Conservation (phyloP, 2,113 vertebrate genomes). For the Dendropsophus ebraccatus region DNA sequence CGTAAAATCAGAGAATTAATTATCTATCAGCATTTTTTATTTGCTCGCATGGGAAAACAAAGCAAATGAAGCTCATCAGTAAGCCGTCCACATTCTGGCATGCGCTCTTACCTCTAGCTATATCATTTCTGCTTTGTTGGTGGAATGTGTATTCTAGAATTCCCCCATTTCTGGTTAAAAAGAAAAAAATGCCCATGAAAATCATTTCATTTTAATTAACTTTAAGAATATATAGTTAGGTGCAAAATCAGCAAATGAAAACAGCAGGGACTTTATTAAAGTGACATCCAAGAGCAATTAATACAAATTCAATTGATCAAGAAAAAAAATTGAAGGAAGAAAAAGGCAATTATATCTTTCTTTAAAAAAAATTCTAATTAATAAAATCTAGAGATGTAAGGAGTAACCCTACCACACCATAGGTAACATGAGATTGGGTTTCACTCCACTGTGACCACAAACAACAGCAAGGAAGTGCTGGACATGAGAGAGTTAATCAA, state of each 20-base stretch:
- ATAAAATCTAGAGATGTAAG: not conserved
- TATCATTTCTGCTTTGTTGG: not conserved
- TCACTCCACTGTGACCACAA: not conserved
- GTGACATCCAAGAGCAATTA: not conserved
- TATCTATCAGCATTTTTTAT: conserved; percentile 24
- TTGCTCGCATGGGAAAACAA: not conserved
- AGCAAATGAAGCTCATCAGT: conserved; percentile 14
- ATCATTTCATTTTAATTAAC: conserved; percentile 14
- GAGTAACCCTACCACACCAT: not conserved
- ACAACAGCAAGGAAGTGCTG: too few relatives aligned
- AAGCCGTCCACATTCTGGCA: not conserved
- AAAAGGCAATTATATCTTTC: not conserved
- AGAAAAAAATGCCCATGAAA: not conserved
- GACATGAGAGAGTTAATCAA: too few relatives aligned
- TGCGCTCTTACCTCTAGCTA: not conserved
- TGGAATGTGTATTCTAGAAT: not conserved
- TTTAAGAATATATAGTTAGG: conserved; percentile 11
- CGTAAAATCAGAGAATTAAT: conserved; percentile 20
- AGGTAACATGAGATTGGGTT: not conserved
- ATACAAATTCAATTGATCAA: not conserved
- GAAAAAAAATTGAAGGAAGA: not conserved
- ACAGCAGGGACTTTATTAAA: not conserved
- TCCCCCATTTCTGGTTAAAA: conserved; percentile 15
- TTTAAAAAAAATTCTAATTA: not conserved
- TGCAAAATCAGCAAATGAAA: conserved; percentile 4